Evolutionary conservation across 2,113 vertebrate genomes (phyloP).

Genomic region (human): DNA sequence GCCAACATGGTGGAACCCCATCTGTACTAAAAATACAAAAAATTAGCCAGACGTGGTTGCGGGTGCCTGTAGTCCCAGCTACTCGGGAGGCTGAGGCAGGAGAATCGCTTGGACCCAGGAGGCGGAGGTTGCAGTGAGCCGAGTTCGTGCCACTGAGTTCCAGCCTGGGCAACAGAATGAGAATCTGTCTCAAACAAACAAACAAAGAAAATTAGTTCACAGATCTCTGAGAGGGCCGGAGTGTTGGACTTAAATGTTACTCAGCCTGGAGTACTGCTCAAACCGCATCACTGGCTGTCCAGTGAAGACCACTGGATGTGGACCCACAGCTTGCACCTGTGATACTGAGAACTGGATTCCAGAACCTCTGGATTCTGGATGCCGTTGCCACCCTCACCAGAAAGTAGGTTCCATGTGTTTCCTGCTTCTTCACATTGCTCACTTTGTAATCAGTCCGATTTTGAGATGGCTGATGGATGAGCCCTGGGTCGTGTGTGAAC

Average conservation of each 20-base stretch:
- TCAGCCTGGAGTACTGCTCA: neutral
- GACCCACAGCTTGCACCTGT: neutral
- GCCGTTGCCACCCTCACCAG: neutral
- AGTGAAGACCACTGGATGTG: neutral
- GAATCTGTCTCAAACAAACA: no score
- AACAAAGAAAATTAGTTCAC: neutral
- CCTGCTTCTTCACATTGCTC: neutral
- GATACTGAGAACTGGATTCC: neutral
- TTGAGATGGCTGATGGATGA: neutral
- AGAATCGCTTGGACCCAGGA: no score
- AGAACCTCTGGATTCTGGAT: neutral
- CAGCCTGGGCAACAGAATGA: no score
- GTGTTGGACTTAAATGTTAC: neutral
- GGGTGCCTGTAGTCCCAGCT: no score
- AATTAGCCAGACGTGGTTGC: no score
- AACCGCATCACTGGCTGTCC: neutral
- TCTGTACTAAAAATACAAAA: no score
- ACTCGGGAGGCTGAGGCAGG: no score
- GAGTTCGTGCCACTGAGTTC: no score
- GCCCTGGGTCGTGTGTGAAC: neutral
- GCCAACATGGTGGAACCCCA: no score
- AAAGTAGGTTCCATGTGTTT: neutral
- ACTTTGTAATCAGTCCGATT: neutral
- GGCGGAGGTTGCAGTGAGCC: no score
- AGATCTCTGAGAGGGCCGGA: neutral